phyloP scores from a whole-genome alignment of 2,113 vertebrate genomes.

The Oncorhynchus mykiss region DNA sequence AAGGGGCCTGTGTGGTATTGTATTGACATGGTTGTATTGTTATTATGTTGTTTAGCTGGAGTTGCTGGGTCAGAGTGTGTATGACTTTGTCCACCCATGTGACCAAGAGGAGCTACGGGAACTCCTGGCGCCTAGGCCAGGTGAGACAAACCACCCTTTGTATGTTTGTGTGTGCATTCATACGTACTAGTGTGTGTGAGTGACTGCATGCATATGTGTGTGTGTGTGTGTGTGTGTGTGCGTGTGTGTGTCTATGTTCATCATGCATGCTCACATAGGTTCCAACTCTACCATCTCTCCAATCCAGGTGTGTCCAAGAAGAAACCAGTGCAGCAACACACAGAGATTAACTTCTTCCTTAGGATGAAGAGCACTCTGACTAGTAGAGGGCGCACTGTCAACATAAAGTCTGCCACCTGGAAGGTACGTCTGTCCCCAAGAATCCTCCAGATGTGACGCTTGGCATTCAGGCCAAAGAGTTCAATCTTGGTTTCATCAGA shows the following conservation, averaged over 20 bases:
- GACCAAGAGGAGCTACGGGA: slow-evolving; percentile 88
- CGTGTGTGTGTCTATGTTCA: too few relatives aligned
- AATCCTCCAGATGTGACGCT: too few relatives aligned
- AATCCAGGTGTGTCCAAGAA: slow-evolving; percentile 72
- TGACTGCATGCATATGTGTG: too few relatives aligned
- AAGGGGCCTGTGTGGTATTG: not conserved
- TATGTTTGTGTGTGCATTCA: too few relatives aligned
- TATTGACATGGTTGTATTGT: not conserved
- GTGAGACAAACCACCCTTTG: slow-evolving; percentile 48
- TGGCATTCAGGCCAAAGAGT: too few relatives aligned
- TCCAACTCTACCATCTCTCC: not conserved
- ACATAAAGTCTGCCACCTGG: slow-evolving; percentile 86
- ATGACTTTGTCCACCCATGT: slow-evolving; percentile 86
- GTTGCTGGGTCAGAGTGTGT: slow-evolving; percentile 84
- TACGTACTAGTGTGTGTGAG: too few relatives aligned
- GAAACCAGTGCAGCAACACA: slow-evolving; percentile 40
- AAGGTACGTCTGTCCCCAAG: slow-evolving; percentile 67
- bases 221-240: too few relatives aligned
- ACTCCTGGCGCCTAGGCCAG: slow-evolving; percentile 73
- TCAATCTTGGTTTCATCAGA: too few relatives aligned
- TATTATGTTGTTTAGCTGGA: slow-evolving; percentile 75
- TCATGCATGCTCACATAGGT: not conserved
- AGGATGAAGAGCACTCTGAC: slow-evolving; percentile 86
- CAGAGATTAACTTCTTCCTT: slow-evolving; percentile 75
- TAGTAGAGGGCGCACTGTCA: slow-evolving; percentile 80